Percentiles rank a stretch among this genome's conserved stretches.
Evolutionary conservation across 2,888 invertebrate genomes (phyloP).

Genomic region (Autographa gamma): DNA sequence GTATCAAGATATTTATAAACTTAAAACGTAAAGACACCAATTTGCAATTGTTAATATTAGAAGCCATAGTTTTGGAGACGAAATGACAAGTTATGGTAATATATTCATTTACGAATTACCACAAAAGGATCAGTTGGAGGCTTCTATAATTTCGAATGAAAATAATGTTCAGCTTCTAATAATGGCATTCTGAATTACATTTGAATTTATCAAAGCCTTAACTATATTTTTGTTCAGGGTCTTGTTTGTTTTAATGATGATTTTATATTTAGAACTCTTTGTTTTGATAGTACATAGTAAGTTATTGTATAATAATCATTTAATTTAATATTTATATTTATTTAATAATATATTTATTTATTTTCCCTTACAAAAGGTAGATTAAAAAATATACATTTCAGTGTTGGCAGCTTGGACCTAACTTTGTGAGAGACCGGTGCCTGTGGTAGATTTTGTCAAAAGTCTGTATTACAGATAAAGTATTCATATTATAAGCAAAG

Average conservation of each 20-base stretch:
- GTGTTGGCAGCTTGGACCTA: too few relatives aligned
- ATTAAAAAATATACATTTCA: too few relatives aligned
- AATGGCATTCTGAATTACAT: slow-evolving; percentile 51
- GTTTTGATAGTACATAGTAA: too few relatives aligned
- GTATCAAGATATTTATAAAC: slow-evolving; percentile 17
- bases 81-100: slow-evolving; percentile 50
- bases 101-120: slow-evolving; percentile 54
- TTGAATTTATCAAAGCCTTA: slow-evolving; percentile 44
- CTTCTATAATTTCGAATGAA: slow-evolving; percentile 44
- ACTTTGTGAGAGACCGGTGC: too few relatives aligned
- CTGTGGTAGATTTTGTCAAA: too few relatives aligned
- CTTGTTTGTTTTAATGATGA: neutral
- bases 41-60: slow-evolving; percentile 54
- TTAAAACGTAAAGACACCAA: slow-evolving; percentile 35
- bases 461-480: too few relatives aligned
- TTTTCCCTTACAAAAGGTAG: too few relatives aligned
- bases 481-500: too few relatives aligned
- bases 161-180: slow-evolving; percentile 22
- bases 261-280: too few relatives aligned
- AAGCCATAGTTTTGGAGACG: slow-evolving; percentile 28
- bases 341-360: too few relatives aligned
- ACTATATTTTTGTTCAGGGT: neutral
- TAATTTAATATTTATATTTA: too few relatives aligned
- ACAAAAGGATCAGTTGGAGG: slow-evolving; percentile 46
- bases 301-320: too few relatives aligned